Percentiles rank a stretch among this genome's conserved stretches.
Conservation (phyloP, 2,888 invertebrate genomes). For the Aspidiotus rigidus region DNA sequence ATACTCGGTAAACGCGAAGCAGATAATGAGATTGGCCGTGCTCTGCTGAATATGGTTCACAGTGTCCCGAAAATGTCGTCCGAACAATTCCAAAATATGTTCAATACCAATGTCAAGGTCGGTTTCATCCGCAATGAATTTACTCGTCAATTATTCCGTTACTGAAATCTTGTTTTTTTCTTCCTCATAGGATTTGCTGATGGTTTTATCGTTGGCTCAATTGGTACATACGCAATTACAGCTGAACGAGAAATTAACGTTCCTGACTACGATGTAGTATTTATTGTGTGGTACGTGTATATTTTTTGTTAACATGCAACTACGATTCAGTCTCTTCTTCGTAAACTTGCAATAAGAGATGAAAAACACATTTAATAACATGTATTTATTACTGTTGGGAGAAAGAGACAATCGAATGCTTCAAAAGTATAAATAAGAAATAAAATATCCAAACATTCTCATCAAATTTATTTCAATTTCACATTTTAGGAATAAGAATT, state of each 20-base stretch:
- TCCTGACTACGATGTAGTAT: constrained; percentile 48
- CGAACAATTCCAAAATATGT: constrained; percentile 87
- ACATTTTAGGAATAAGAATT: no score
- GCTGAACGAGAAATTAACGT: constrained; percentile 88
- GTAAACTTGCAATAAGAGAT: no score
- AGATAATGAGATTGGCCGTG: constrained; percentile 82
- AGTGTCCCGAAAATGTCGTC: constrained; percentile 82
- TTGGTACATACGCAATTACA: constrained; percentile 92
- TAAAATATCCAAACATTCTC: no score
- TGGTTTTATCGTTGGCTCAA: constrained; percentile 93
- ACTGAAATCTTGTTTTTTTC: constrained; percentile 29
- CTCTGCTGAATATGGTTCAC: constrained; percentile 80
- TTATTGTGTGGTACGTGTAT: no score
- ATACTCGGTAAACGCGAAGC: constrained; percentile 64
- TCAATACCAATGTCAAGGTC: constrained; percentile 87
- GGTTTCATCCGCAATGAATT: constrained; percentile 31
- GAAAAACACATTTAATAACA: no score
- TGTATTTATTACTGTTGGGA: no score
- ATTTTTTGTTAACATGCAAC: no score
- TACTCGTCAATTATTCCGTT: no score
- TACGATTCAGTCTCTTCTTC: no score
- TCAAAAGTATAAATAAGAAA: no score
- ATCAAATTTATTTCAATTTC: no score
- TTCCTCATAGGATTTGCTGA: constrained; percentile 67
- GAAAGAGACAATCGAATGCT: no score